Base-by-base conservation (phyloP, 2,113 vertebrate species). In the Meles meles region DNA sequence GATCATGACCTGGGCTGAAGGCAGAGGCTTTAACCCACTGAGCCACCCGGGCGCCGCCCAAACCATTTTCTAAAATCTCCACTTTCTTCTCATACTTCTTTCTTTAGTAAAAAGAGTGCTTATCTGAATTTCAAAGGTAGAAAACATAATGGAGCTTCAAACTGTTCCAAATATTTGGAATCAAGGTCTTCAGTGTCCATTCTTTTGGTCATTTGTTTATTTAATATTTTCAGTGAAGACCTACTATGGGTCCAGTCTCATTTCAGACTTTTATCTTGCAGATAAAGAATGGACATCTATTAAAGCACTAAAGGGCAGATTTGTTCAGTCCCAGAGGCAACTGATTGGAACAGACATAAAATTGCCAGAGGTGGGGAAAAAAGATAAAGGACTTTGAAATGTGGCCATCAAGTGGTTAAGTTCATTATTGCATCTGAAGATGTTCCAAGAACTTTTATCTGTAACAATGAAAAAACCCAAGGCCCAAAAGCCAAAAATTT, bases 391-490 rank as follows among this genome's bases (percentile, higher is more conserved):
- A 71, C 83, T 98, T 98, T 76, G 72, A 98, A 96, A 97, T 65
- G 97, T 92, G 97, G 97, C 98, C 98, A 97, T 98, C 98, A 96
- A 80, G 79, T 82, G 98, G 94, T 84, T 97, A 95, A 97, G 84
- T 72, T 97, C 67, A 98, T 98, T 97, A 97, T 74, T 96, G 39
- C 98, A 92, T 42, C 37, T 72, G 57, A 87, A 98, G 79, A 49
- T 79, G 4, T 77, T 96, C 15, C n/a, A 44, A 81, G 80, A 93
- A 76, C 12, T 87, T 52, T 79, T 7, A 79, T 44, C 10, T 37
- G 15, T 44, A 88, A 94, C 42, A 42, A 77, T 5, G 39, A 49
- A 93, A 94, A 92, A 95, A 87, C 20, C n/a, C 57, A 96, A 90
- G 9, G 13, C 14, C 37, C 25, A 20, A 34, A 55, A 77, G 5